Evolutionary conservation across 2,888 invertebrate genomes (phyloP).

Genomic region (Loripinus fragilis): DNA sequence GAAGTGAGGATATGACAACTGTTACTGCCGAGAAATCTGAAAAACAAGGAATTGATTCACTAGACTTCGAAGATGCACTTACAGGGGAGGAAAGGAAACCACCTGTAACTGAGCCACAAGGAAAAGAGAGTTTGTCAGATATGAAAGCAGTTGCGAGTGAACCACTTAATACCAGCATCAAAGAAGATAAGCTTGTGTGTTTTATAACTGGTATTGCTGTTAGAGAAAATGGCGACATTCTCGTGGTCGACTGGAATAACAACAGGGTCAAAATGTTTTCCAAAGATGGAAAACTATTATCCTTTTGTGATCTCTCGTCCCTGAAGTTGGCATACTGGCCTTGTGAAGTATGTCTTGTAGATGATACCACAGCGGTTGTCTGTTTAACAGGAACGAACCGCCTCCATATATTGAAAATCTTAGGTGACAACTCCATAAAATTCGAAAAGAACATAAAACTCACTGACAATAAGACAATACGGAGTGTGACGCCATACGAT

Average conservation of each 20-base stretch:
- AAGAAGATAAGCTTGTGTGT: slow-evolving; percentile 9
- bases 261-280: background rate
- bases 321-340: slow-evolving; percentile 8
- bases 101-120: background rate
- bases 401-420: background rate
- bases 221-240: background rate
- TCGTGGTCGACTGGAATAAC: slow-evolving; percentile 1
- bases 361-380: background rate
- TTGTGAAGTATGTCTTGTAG: slow-evolving; percentile 3
- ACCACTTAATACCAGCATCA: background rate
- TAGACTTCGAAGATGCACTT: background rate
- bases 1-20: background rate
- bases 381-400: background rate
- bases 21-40: background rate
- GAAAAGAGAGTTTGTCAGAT: background rate
- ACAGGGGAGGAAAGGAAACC: background rate
- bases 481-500: background rate
- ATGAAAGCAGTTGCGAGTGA: background rate
- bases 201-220: slow-evolving; percentile 1
- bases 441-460: background rate
- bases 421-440: background rate
- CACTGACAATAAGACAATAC: background rate
- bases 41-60: background rate
- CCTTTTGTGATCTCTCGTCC: background rate
- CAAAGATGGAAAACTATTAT: background rate